Conservation (phyloP, 2,797 vertebrate species). For the Parauchenoglanis ngamensis region DNA sequence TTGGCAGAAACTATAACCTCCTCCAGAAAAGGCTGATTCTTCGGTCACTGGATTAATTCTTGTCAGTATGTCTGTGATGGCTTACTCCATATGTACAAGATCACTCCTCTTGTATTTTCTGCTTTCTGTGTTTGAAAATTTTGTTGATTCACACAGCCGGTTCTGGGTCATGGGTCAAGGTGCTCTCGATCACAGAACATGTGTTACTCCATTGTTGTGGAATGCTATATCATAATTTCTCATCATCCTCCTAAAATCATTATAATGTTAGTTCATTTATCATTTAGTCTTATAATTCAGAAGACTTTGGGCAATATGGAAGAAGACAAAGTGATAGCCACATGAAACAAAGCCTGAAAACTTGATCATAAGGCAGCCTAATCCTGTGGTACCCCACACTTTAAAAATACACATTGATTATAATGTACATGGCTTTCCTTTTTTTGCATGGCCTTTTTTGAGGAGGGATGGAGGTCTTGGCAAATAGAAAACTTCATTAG, state of each 20-base stretch:
- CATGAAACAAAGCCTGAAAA: slow-evolving; percentile 13
- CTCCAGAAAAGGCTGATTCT: slow-evolving; percentile 46
- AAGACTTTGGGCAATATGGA: slow-evolving; percentile 11
- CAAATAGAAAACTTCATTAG: slow-evolving; percentile 74
- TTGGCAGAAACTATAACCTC: slow-evolving; percentile 52
- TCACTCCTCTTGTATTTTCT: slow-evolving; percentile 44
- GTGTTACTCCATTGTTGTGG: slow-evolving; percentile 39
- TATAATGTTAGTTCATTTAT: slow-evolving; percentile 26
- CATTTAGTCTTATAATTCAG: slow-evolving; percentile 23
- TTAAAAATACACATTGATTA: slow-evolving; percentile 21
- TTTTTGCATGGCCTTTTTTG: slow-evolving; percentile 54
- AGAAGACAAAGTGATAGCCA: slow-evolving; percentile 19
- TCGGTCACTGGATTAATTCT: slow-evolving; percentile 55
- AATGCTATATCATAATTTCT: slow-evolving; percentile 42
- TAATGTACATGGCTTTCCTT: slow-evolving; percentile 50
- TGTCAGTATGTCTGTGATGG: slow-evolving; percentile 49
- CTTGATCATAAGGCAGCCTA: slow-evolving; percentile 18
- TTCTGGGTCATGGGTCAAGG: slow-evolving; percentile 46
- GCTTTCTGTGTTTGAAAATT: slow-evolving; percentile 14
- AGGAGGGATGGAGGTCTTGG: slow-evolving; percentile 67
- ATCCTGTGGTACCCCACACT: slow-evolving; percentile 13
- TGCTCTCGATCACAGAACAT: slow-evolving; percentile 25
- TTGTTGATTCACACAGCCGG: slow-evolving; percentile 28
- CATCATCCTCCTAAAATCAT: slow-evolving; percentile 35
- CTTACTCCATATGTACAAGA: slow-evolving; percentile 44